A percentile compares a stretch with the other conserved stretches of the same genome.
phyloP scores from a whole-genome alignment of 2,797 vertebrate genomes.

The Enteromius treurensis region DNA sequence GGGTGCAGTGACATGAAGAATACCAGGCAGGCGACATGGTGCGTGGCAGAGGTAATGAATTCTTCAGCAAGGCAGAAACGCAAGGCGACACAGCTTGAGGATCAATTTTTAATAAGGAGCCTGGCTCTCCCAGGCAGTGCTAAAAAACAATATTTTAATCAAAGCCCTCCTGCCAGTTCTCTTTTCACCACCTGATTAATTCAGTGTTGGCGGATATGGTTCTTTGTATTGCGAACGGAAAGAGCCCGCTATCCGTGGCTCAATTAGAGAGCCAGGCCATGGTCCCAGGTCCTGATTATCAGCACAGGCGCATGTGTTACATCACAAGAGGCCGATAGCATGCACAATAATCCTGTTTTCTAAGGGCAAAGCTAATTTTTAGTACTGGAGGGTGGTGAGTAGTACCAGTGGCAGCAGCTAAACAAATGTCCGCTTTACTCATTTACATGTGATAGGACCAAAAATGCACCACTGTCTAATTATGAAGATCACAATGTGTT shows the following conservation, averaged over 20 bases:
- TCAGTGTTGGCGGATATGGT: constrained; percentile 19
- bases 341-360: constrained; percentile 36
- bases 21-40: constrained; percentile 40
- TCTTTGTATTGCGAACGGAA: not conserved
- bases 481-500: constrained; percentile 4
- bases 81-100: constrained; percentile 58
- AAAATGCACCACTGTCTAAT: constrained; percentile 30
- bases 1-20: constrained; percentile 37
- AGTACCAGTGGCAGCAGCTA: not conserved
- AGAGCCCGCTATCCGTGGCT: not conserved
- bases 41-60: constrained; percentile 61
- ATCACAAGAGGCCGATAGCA: constrained; percentile 21
- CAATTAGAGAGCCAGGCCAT: constrained; percentile 1
- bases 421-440: not conserved
- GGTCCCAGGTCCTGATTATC: constrained; percentile 30
- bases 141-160: constrained; percentile 62
- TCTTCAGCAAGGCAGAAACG: constrained; percentile 59
- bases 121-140: constrained; percentile 52
- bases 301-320: constrained; percentile 3
- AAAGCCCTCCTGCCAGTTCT: constrained; percentile 46
- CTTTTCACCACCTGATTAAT: constrained; percentile 56
- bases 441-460: not conserved
- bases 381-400: not conserved
- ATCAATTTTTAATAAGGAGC: constrained; percentile 66
- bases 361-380: constrained; percentile 9